These are phyloP conservation scores for Dyspetes luteomarginatus DNA, from an alignment of 2,888 invertebrate species.

Conservation along the genomic window DNA sequence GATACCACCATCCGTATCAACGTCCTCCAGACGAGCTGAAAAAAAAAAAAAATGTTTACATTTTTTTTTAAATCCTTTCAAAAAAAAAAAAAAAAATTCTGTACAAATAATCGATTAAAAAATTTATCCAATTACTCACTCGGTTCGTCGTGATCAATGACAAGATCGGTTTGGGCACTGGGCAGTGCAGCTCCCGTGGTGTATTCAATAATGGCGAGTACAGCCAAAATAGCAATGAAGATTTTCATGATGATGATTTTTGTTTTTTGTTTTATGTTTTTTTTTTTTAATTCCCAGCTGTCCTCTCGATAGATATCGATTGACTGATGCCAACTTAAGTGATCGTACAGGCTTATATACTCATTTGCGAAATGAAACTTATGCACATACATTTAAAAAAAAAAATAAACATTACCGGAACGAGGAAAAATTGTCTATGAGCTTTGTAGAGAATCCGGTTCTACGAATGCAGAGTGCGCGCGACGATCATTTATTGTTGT, in stretches of 20 bases:
- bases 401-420: too few species aligned
- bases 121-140: slow-evolving; percentile 7
- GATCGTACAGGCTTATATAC: slow-evolving; percentile 35
- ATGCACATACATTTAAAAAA: too few species aligned
- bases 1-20: slow-evolving; percentile 24
- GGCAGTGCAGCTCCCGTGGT: background rate
- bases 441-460: too few species aligned
- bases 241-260: slow-evolving; percentile 31
- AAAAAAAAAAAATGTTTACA: background rate
- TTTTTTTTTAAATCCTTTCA: background rate
- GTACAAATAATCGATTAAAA: background rate
- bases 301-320: slow-evolving; percentile 17
- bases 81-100: background rate
- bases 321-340: slow-evolving; percentile 5
- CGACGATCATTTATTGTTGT: too few species aligned
- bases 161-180: too few species aligned
- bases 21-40: slow-evolving; percentile 26
- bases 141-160: background rate
- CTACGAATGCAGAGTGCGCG: too few species aligned
- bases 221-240: slow-evolving; percentile 7
- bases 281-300: background rate
- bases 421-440: too few species aligned
- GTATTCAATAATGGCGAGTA: slow-evolving; percentile 18
- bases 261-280: background rate
- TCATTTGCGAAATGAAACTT: too few species aligned